A percentile compares a stretch with the other conserved stretches of the same genome.
These are phyloP conservation scores for Acleris cristana DNA, from an alignment of 2,888 invertebrate genomes.

Conservation along the genomic window DNA sequence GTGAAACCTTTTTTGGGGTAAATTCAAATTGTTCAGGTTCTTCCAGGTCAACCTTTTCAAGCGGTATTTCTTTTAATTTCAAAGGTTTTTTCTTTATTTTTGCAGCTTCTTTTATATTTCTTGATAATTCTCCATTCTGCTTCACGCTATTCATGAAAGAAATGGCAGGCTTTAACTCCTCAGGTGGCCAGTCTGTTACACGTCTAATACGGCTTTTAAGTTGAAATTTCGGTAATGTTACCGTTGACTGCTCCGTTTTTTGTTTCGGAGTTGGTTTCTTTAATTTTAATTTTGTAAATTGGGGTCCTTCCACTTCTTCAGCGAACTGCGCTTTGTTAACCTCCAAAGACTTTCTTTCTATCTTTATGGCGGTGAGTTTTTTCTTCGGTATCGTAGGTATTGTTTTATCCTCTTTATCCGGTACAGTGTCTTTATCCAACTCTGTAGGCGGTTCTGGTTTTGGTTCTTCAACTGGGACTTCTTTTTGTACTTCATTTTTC, in stretches of 20 bases:
- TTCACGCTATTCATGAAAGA: slow-evolving; percentile 81
- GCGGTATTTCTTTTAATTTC: slow-evolving; percentile 74
- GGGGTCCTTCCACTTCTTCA: slow-evolving; percentile 82
- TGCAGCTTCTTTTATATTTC: slow-evolving; percentile 87
- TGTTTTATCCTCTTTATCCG: slow-evolving; percentile 42
- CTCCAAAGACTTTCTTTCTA: slow-evolving; percentile 84
- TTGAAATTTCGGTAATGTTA: slow-evolving; percentile 85
- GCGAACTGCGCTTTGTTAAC: slow-evolving; percentile 85
- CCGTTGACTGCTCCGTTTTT: slow-evolving; percentile 67
- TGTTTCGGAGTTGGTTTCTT: slow-evolving; percentile 83
- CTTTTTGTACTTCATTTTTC: slow-evolving; percentile 19
- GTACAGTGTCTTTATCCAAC: slow-evolving; percentile 50
- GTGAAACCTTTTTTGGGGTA: slow-evolving; percentile 19
- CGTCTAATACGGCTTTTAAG: slow-evolving; percentile 88
- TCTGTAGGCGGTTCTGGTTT: neutral
- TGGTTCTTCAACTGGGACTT: neutral
- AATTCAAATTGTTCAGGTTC: slow-evolving; percentile 64
- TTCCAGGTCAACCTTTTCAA: slow-evolving; percentile 82
- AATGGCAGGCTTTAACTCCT: slow-evolving; percentile 78
- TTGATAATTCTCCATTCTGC: slow-evolving; percentile 86
- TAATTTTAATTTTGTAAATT: slow-evolving; percentile 87
- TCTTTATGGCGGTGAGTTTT: slow-evolving; percentile 79
- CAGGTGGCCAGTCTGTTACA: slow-evolving; percentile 85
- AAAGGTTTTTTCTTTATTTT: slow-evolving; percentile 84
- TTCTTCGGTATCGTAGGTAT: slow-evolving; percentile 44